phyloP scores from a whole-genome alignment of 2,797 vertebrate species.

The Pogoniulus pusillus region DNA sequence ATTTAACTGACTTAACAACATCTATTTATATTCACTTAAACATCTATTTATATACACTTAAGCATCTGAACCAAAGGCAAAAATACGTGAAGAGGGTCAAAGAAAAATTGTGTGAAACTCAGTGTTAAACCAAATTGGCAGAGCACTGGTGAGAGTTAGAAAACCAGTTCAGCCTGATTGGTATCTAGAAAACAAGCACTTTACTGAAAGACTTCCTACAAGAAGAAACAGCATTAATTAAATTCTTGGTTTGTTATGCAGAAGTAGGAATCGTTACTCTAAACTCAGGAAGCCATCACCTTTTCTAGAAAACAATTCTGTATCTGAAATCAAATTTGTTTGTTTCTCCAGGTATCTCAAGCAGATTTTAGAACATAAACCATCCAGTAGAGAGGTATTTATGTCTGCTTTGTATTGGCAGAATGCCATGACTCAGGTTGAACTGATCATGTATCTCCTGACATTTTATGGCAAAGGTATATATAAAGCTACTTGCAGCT shows the following conservation, averaged over 20 bases:
- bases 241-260: background rate
- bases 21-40: background rate
- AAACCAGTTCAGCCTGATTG: background rate
- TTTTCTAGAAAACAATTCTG: background rate
- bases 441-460: background rate
- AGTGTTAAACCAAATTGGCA: background rate
- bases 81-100: background rate
- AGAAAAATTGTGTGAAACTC: background rate
- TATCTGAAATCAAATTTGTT: background rate
- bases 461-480: background rate
- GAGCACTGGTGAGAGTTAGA: background rate
- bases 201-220: background rate
- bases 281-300: background rate
- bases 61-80: background rate
- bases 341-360: background rate
- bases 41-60: background rate
- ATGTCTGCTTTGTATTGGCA: background rate
- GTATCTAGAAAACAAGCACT: background rate
- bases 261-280: background rate
- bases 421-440: background rate
- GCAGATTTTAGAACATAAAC: background rate
- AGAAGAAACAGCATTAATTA: background rate
- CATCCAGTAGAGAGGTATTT: background rate
- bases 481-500: background rate
- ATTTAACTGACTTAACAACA: background rate